Percentiles rank a stretch among this genome's conserved stretches.
These are phyloP conservation scores for Brotula barbata DNA, from an alignment of 2,797 vertebrate species.

Conservation along the genomic window DNA sequence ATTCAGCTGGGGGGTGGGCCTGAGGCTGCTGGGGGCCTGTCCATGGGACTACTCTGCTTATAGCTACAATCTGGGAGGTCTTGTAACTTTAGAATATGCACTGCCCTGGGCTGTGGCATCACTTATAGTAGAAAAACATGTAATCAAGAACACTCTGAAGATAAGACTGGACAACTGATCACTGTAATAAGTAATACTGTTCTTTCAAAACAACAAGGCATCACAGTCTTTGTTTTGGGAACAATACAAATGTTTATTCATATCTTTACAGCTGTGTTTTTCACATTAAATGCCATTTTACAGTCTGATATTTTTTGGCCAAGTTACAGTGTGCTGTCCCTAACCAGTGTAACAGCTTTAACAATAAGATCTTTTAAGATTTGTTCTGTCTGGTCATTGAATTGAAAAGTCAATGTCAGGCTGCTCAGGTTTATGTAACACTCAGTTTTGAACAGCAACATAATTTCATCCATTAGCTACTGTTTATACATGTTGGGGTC, in stretches of 20 bases:
- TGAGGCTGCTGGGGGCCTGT: conserved; percentile 75
- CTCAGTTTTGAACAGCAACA: too few relatives aligned
- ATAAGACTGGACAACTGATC: conserved; percentile 53
- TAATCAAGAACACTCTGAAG: conserved; percentile 74
- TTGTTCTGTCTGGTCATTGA: too few relatives aligned
- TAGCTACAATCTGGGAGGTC: conserved; percentile 74
- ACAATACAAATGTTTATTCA: neutral
- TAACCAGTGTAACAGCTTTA: too few relatives aligned
- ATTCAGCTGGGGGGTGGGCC: conserved; percentile 76
- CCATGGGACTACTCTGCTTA: conserved; percentile 83
- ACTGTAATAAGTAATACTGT: neutral
- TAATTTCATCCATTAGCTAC: too few relatives aligned
- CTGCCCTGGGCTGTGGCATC: conserved; percentile 77
- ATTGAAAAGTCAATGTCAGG: too few relatives aligned
- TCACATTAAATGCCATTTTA: too few relatives aligned
- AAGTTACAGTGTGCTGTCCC: neutral
- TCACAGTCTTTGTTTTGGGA: neutral
- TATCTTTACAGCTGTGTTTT: too few relatives aligned
- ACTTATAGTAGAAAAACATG: conserved; percentile 72
- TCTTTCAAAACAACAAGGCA: conserved; percentile 9
- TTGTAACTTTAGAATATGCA: conserved; percentile 82
- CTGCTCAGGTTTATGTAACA: too few relatives aligned
- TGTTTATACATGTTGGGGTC: too few relatives aligned
- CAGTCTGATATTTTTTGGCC: too few relatives aligned
- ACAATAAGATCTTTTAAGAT: too few relatives aligned